A percentile compares a stretch with the other conserved stretches of the same genome.
Evolutionary conservation across 2,113 vertebrate species (phyloP).

Genomic region (Brienomyrus brachyistius): DNA sequence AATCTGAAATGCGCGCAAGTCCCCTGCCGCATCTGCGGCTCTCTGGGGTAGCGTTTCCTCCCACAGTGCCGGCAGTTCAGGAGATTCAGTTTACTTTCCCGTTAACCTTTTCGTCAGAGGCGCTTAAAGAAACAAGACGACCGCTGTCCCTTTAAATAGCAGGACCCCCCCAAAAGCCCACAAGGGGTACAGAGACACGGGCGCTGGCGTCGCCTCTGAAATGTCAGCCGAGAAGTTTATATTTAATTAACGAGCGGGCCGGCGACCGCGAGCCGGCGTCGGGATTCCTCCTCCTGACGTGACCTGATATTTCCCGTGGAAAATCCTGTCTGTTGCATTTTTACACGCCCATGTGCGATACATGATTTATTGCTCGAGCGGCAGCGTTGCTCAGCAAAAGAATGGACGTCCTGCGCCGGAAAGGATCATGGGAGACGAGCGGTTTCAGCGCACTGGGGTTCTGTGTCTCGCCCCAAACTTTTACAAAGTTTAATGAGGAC

Average conservation of each 20-base stretch:
- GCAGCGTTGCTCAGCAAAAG: constrained; percentile 14
- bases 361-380: constrained; percentile 28
- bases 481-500: constrained; percentile 28
- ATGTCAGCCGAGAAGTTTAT: constrained; percentile 22
- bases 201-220: neutral
- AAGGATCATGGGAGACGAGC: constrained; percentile 19
- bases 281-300: constrained; percentile 15
- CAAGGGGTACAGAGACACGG: neutral
- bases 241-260: constrained; percentile 33
- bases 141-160: neutral
- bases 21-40: neutral
- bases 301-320: constrained; percentile 32
- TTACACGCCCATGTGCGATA: constrained; percentile 16
- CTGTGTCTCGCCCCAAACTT: constrained; percentile 24
- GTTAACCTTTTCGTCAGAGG: neutral
- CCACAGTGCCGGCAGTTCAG: too few relatives aligned
- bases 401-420: constrained; percentile 13
- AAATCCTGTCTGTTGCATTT: constrained; percentile 33
- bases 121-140: neutral
- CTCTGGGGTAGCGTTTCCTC: neutral
- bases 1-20: neutral
- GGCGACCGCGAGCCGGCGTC: constrained; percentile 13
- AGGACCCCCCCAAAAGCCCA: neutral
- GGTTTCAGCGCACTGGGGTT: neutral
- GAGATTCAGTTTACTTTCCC: neutral